These are phyloP conservation scores for Paracanthobrama guichenoti DNA, from an alignment of 2,113 vertebrate species.

Conservation along the genomic window DNA sequence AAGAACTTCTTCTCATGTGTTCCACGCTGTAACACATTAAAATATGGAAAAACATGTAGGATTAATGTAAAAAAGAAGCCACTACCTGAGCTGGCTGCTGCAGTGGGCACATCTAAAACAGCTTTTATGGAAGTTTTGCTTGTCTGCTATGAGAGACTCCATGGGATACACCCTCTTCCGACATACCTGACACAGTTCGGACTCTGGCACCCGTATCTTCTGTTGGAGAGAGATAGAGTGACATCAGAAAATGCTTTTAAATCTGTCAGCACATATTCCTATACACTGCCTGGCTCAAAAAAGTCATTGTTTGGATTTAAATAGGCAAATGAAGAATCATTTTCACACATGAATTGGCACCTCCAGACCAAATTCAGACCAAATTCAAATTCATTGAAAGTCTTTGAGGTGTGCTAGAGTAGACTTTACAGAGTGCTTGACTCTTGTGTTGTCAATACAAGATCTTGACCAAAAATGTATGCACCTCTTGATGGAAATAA, in stretches of 20 bases:
- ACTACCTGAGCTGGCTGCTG: slow-evolving; percentile 89
- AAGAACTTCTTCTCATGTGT: neutral
- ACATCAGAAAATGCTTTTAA: neutral
- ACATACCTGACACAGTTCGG: slow-evolving; percentile 88
- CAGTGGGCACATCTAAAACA: slow-evolving; percentile 95
- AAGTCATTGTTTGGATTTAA: too few relatives aligned
- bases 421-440: too few relatives aligned
- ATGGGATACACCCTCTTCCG: slow-evolving; percentile 95
- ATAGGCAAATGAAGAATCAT: too few relatives aligned
- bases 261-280: neutral
- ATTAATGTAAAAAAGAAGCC: neutral
- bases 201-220: slow-evolving; percentile 89
- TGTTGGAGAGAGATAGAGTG: slow-evolving; percentile 64
- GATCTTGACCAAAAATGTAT: too few relatives aligned
- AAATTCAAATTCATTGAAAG: too few relatives aligned
- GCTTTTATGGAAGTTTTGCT: slow-evolving; percentile 94
- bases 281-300: too few relatives aligned
- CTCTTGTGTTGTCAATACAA: too few relatives aligned
- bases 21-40: neutral
- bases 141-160: slow-evolving; percentile 91
- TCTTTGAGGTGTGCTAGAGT: too few relatives aligned
- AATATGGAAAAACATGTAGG: neutral
- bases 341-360: too few relatives aligned
- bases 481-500: too few relatives aligned
- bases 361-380: too few relatives aligned